A percentile compares a stretch with the other conserved stretches of the same genome.
Conservation (phyloP, 2,888 invertebrate genomes). For the Drosophila pseudotalamancana region DNA sequence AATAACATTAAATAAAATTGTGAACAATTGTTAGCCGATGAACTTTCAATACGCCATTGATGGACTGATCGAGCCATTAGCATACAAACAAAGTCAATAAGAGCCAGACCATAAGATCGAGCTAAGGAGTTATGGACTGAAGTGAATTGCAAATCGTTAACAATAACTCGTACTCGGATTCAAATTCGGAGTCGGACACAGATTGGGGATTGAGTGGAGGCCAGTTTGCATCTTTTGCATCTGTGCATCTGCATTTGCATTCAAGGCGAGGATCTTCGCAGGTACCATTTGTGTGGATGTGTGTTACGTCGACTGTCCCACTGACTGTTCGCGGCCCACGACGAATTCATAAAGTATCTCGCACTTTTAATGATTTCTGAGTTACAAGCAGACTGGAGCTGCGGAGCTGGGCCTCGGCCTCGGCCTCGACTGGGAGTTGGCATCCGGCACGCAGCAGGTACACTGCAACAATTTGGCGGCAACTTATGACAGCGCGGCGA, state of each 20-base stretch:
- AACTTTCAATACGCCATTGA: slow-evolving; percentile 38
- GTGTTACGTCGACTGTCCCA: slow-evolving; percentile 38
- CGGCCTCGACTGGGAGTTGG: slow-evolving; percentile 2
- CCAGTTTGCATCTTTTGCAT: too few species aligned
- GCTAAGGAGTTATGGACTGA: slow-evolving; percentile 69
- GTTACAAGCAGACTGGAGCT: slow-evolving; percentile 77
- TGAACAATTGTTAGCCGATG: slow-evolving; percentile 11
- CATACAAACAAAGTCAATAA: slow-evolving; percentile 75
- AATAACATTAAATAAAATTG: too few species aligned
- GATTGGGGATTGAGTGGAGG: background rate
- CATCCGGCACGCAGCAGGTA: slow-evolving; percentile 78
- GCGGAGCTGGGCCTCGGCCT: slow-evolving; percentile 34
- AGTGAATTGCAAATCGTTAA: slow-evolving; percentile 83
- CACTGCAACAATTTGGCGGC: slow-evolving; percentile 83
- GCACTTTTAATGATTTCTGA: slow-evolving; percentile 82
- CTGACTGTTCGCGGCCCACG: slow-evolving; percentile 62
- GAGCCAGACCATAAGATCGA: slow-evolving; percentile 54
- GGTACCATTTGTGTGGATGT: slow-evolving; percentile 77
- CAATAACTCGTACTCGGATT: slow-evolving; percentile 75
- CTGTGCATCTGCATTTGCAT: slow-evolving; percentile 66
- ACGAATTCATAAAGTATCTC: slow-evolving; percentile 80
- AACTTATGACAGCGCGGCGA: slow-evolving; percentile 79
- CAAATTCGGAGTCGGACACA: background rate
- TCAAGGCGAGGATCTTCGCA: slow-evolving; percentile 54
- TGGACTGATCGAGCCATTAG: slow-evolving; percentile 67